Evolutionary conservation across 2,888 invertebrate genomes (phyloP), one percentile per base, ranked within the genome.

Genomic region (Xanthia togata): DNA sequence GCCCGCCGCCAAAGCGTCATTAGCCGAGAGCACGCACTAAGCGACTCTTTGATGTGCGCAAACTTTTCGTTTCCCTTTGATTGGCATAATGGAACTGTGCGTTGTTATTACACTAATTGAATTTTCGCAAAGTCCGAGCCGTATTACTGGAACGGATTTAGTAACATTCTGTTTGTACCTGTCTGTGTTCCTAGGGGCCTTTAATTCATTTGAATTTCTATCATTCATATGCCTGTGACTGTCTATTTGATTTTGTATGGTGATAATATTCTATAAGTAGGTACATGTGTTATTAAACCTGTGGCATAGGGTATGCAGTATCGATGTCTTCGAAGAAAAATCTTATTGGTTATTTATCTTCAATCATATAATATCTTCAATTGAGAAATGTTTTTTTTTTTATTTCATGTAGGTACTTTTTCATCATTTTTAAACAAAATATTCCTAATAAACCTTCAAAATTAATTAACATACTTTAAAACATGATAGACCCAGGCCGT

Each of bases 91-190:
- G 95, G 95, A 94, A 93, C 94, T 93, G 94, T 91, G 90, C 93
- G 92, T 92, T 93, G 94, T 95, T 96, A 95, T 95, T 96, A 96
- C 93, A 92, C 94, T 95, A 96, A 96, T 96, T 95, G 94, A 95
- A 95, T 95, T 95, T 95, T 93, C 89, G 91, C 92, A 90, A 92
- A 93, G 93, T 93, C 93, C 92, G 89, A 87, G 83, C 89, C 85
- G 82, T 83, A 83, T 79, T 82, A 79, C 76, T 72, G 74, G 69
- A 83, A 85, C 82, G 81, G 81, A 88, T 88, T 91, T 89, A 88
- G 88, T 83, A 86, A 88, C 84, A 79, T 83, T 87, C 81, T 67
- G 75, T 85, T 83, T 84, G 82, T 89, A 90, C 87, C 87, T 88
- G 87, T 47, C 71, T 70, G 71, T 76, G 79, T 71, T 85, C 75